Evolutionary conservation across 1,140 invertebrate species (phyloP).

Genomic region (Drosophila kanapiae): DNA sequence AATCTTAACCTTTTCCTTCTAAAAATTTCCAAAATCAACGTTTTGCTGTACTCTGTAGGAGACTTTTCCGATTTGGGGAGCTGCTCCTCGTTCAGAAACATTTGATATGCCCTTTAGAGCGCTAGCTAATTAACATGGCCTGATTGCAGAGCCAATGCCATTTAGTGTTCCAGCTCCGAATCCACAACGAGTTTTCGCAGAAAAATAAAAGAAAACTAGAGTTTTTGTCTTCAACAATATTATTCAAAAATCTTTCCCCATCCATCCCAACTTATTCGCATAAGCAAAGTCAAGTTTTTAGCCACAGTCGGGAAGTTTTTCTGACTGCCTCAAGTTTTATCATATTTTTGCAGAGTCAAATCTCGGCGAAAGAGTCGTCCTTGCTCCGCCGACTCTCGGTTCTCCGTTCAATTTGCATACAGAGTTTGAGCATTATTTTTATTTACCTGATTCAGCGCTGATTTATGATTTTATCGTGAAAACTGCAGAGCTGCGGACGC

Average conservation of each 20-base stretch:
- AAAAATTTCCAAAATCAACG: neutral
- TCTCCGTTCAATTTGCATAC: conserved; percentile 80
- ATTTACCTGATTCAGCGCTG: conserved; percentile 82
- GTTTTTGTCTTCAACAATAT: conserved; percentile 62
- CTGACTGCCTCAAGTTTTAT: conserved; percentile 75
- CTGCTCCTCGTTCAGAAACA: conserved; percentile 11
- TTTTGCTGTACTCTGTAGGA: neutral
- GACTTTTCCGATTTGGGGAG: neutral
- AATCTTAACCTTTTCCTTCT: neutral
- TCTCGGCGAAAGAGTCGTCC: conserved; percentile 60
- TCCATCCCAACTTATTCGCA: conserved; percentile 20
- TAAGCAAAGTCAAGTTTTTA: conserved; percentile 55
- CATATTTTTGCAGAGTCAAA: conserved; percentile 74
- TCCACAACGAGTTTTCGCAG: conserved; percentile 1
- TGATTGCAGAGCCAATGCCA: conserved; percentile 45
- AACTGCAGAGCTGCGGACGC: conserved; percentile 21
- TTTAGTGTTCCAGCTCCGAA: conserved; percentile 5
- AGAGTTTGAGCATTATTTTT: conserved; percentile 82
- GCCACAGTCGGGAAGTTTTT: conserved; percentile 63
- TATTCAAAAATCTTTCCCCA: conserved; percentile 51
- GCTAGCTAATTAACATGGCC: conserved; percentile 62
- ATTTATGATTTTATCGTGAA: conserved; percentile 80
- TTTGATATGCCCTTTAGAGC: conserved; percentile 61
- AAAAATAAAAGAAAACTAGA: conserved; percentile 54
- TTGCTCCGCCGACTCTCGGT: conserved; percentile 40